Evolutionary conservation across 2,113 vertebrate genomes (phyloP).

Genomic region (Emberiza fucata): DNA sequence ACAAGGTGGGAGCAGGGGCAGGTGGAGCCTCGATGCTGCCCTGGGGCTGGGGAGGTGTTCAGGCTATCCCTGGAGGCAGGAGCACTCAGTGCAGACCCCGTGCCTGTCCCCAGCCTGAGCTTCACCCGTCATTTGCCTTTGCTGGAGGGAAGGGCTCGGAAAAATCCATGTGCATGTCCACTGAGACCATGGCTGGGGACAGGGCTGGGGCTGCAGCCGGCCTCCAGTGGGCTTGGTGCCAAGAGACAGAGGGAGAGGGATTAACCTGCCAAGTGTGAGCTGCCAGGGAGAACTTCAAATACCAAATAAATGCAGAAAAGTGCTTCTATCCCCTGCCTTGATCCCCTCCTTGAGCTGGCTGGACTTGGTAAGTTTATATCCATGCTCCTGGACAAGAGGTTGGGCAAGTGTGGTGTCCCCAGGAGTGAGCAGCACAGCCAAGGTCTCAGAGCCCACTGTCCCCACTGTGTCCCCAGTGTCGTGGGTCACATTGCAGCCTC

Average conservation of each 20-base stretch:
- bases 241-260: not conserved
- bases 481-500: accelerated
- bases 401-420: not conserved
- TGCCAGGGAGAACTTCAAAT: not conserved
- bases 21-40: not conserved
- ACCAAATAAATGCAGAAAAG: not conserved
- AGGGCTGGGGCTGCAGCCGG: not conserved
- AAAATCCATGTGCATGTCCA: not conserved
- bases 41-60: not conserved
- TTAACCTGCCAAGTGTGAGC: not conserved
- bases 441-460: not conserved
- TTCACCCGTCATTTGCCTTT: not conserved
- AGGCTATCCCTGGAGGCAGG: not conserved
- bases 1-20: not conserved
- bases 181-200: not conserved
- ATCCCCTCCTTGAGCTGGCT: not conserved
- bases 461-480: accelerated
- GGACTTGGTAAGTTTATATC: not conserved
- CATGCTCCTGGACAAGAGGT: not conserved
- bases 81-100: accelerated
- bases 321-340: not conserved
- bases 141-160: not conserved
- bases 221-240: not conserved
- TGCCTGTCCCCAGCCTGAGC: not conserved
- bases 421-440: not conserved